Base-by-base conservation (phyloP, 2,113 vertebrate genomes). In the Embiotoca jacksoni region DNA sequence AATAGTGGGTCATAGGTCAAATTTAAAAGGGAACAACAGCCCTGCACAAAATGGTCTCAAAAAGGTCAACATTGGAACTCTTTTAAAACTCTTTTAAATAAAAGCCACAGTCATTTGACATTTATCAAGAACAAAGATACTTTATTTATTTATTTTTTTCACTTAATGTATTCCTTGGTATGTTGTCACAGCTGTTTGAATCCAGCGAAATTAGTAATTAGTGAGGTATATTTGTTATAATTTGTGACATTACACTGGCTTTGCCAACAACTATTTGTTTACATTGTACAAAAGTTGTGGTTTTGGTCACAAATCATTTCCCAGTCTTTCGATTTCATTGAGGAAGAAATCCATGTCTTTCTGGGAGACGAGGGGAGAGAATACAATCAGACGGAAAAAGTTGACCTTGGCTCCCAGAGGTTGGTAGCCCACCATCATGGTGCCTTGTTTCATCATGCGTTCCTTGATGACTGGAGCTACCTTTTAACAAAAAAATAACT, bases 311-410 rank as follows among this genome's bases (percentile, higher is more conserved):
- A 97, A 82, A 83, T 96, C 94, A 8, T 60, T 92, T n/a, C 96
- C 96, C 3, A 98, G 78, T 55, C 80, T 85, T 85, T 97, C 95
- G 46, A 96, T 96, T 93, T 97, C 96, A 0, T 95, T 79, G 7
- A 88, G 74, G 36, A 84, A 71, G 76, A 84, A 90, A 70, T 92
- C 85, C 76, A 88, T 50, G 59, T 88, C 84, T 73, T 63, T 80
- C 15, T 77, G 44, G n/a, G 59, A 84, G 57, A 86, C 2, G 0
- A 84, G 59, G 0, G 82, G 86, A 8, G 86, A 91, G 8, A 89
- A 74, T 3, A 83, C 71, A 41, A 81, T 46, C 50, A 16, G 7
- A 16, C 84, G 81, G 66, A 90, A 91, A 67, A 91, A 90, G 64
- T 90, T 91, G 65, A 85, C 81, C 9, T 52, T 84, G 67, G 89